Evolutionary conservation across 2,113 vertebrate species (phyloP).

Genomic region (Morphnarchus princeps): DNA sequence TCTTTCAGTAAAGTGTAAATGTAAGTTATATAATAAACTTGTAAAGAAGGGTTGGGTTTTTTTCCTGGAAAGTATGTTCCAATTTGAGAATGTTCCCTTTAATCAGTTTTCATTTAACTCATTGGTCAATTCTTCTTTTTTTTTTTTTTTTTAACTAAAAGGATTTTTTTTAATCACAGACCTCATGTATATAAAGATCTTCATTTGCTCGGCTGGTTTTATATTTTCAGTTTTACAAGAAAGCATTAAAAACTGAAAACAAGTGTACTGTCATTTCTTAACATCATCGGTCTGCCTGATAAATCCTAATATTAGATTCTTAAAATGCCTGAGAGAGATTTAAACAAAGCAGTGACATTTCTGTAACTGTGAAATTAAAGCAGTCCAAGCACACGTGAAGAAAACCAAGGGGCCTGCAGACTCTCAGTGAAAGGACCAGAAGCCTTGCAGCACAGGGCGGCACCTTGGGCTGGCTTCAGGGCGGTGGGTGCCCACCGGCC

Average conservation of each 20-base stretch:
- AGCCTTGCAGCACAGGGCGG: accelerated
- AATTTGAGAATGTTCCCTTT: conserved; percentile 46
- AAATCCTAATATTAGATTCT: not conserved
- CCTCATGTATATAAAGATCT: conserved; percentile 80
- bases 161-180: conserved; percentile 73
- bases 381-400: not conserved
- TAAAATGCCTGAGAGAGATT: not conserved
- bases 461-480: not conserved
- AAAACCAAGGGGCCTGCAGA: not conserved
- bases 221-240: conserved; percentile 82
- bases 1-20: conserved; percentile 69
- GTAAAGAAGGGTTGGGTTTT: conserved; percentile 41
- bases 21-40: conserved; percentile 73
- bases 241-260: conserved; percentile 84
- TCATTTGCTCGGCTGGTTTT: conserved; percentile 74
- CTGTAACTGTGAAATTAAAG: not conserved
- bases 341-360: not conserved
- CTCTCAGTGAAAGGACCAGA: not conserved
- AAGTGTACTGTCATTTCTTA: conserved; percentile 45
- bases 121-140: conserved; percentile 10
- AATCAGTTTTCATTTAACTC: conserved; percentile 51
- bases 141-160: conserved; percentile 37
- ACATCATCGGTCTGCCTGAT: not conserved
- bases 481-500: accelerated
- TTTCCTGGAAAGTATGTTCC: conserved; percentile 50